Evolutionary conservation across 2,888 invertebrate species (phyloP), one percentile per base, ranked within the genome.

Genomic region (Agrotis clavis): DNA sequence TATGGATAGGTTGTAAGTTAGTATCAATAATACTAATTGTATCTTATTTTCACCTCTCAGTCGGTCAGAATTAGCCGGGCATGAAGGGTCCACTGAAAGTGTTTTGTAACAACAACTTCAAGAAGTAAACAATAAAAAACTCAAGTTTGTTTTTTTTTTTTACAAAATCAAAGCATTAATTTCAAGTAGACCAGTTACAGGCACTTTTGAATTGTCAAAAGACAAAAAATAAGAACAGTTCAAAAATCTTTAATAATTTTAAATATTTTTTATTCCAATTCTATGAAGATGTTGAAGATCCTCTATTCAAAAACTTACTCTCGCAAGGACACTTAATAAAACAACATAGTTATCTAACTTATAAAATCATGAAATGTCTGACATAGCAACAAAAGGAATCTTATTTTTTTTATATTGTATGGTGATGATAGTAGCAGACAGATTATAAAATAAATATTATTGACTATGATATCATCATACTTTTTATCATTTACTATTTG

Each of bases 1-100:
- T 35, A 19, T 47, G 16, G 4, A 18, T 35, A 45, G 35, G 7
- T 25, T 56, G 2, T 35, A 66, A 61, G 79, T 79, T 73, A 74
- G 0, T 35, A 47, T 1, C 11, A 2, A 7, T 3, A 35, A 7
- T 4, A 41, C 0, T 67, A n/a, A n/a, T 25, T 11, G 53, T 35
- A 25, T 53, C 30, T 48, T 14, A 57, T n/a, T 6, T 57, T 56
- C 11, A 18, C 5, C 0, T n/a, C n/a, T 13, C 30, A 35, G 35
- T 57, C 35, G 2, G 35, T 57, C 13, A 6, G n/a, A 13, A 13
- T 30, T 35, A n/a, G 13, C n/a, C n/a, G 0, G 35, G 14, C 57
- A 1, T 4, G 5, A 14, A 47, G 47, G 14, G 47, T n/a, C 1
- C 6, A 35, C 11, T 18, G 18, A 56, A 13, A 57, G 35, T 16